Percentiles rank a stretch among this genome's conserved stretches.
phyloP scores from a whole-genome alignment of 2,888 invertebrate genomes.

The Hipparchia sbordonii region DNA sequence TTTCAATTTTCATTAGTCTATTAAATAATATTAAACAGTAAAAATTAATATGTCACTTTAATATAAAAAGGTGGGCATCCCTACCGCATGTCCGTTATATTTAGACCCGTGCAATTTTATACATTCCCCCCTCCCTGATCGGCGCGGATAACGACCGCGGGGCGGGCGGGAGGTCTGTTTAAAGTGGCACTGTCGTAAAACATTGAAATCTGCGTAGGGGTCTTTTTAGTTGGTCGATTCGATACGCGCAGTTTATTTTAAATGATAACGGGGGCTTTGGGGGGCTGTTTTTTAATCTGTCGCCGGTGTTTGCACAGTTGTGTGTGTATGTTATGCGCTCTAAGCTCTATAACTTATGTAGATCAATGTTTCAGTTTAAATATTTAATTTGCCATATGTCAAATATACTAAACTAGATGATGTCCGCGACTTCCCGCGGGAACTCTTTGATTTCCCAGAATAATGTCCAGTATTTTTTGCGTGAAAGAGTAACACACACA shows the following conservation, averaged over 20 bases:
- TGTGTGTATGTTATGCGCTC: not conserved
- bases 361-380: not conserved
- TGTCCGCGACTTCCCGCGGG: no score
- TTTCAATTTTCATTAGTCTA: not conserved
- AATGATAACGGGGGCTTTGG: constrained; percentile 68
- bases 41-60: not conserved
- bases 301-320: constrained; percentile 37
- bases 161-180: constrained; percentile 39
- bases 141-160: constrained; percentile 40
- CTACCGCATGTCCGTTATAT: constrained; percentile 71
- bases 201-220: constrained; percentile 70
- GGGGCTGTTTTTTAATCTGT: constrained; percentile 42
- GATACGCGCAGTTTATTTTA: constrained; percentile 78
- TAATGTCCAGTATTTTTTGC: no score
- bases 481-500: no score
- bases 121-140: constrained; percentile 47
- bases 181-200: constrained; percentile 58
- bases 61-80: not conserved
- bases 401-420: no score
- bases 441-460: no score
- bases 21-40: not conserved
- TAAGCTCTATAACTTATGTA: not conserved
- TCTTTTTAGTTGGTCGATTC: constrained; percentile 67
- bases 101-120: constrained; percentile 61
- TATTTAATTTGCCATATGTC: not conserved